A percentile compares a stretch with the other conserved stretches of the same genome.
phyloP scores from a whole-genome alignment of 2,797 vertebrate species.

The Neomorphus geoffroyi region DNA sequence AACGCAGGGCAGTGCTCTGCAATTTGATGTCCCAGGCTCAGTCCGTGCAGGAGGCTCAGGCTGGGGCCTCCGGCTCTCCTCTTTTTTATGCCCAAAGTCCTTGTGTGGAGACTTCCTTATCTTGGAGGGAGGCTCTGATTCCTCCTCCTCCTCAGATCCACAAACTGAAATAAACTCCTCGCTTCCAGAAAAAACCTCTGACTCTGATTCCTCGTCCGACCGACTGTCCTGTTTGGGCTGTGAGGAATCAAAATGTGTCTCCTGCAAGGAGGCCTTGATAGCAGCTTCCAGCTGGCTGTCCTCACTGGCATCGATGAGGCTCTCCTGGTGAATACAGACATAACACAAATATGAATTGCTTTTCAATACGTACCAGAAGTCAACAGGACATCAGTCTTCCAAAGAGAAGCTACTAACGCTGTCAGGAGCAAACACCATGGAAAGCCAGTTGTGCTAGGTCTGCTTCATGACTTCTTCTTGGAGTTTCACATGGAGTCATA shows the following conservation, averaged over 20 bases:
- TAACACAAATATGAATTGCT: slow-evolving; percentile 20
- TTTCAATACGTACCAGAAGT: neutral
- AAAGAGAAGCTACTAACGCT: neutral
- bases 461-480: neutral
- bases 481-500: neutral
- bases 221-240: slow-evolving; percentile 86
- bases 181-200: slow-evolving; percentile 96
- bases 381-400: neutral
- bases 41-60: slow-evolving; percentile 82
- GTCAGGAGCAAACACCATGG: neutral
- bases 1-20: slow-evolving; percentile 76
- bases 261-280: slow-evolving; percentile 94
- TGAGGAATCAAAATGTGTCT: slow-evolving; percentile 95
- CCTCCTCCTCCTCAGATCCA: slow-evolving; percentile 90
- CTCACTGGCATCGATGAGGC: slow-evolving; percentile 97
- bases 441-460: neutral
- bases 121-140: slow-evolving; percentile 77
- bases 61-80: slow-evolving; percentile 91
- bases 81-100: slow-evolving; percentile 92
- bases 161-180: slow-evolving; percentile 97
- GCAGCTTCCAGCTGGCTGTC: slow-evolving; percentile 99
- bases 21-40: slow-evolving; percentile 81
- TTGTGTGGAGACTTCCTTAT: slow-evolving; percentile 93
- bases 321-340: slow-evolving; percentile 83
- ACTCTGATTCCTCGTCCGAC: slow-evolving; percentile 91